Evolutionary conservation across 2,113 vertebrate genomes (phyloP).

Genomic region (Capreolus pygargus): DNA sequence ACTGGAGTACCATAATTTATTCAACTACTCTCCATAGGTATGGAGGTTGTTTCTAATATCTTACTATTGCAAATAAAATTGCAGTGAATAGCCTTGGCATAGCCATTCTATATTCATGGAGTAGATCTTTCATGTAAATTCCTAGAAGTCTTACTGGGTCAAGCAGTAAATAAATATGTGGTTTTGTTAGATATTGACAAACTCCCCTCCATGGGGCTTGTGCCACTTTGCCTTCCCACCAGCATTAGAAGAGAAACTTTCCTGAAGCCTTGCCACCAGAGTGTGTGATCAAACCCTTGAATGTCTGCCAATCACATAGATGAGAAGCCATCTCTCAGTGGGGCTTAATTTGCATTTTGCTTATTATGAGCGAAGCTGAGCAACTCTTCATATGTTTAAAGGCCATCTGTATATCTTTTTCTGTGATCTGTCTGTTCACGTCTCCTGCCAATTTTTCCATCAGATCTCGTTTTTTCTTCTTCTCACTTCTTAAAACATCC

Average conservation of each 20-base stretch:
- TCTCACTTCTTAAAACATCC: not conserved
- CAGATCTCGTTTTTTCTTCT: not conserved
- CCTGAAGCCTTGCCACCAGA: not conserved
- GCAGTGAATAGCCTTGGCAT: not conserved
- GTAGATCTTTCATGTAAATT: not conserved
- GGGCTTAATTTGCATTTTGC: conserved; percentile 4
- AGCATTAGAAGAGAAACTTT: not conserved
- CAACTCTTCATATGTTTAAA: not conserved
- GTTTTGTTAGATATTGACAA: not conserved
- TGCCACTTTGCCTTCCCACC: not conserved
- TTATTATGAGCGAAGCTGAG: not conserved
- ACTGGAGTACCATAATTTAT: not conserved
- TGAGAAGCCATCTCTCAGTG: not conserved
- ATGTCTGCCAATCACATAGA: not conserved
- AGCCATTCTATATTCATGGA: not conserved
- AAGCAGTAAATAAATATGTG: not conserved
- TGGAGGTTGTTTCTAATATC: not conserved
- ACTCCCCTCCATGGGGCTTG: not conserved
- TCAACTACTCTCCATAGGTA: not conserved
- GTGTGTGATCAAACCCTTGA: not conserved
- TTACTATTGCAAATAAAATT: not conserved
- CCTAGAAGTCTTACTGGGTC: not conserved
- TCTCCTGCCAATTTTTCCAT: conserved; percentile 24
- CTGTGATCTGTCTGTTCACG: not conserved
- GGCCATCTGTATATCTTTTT: not conserved